phyloP scores from a whole-genome alignment of 2,888 invertebrate genomes.

The Lasiommata megera region DNA sequence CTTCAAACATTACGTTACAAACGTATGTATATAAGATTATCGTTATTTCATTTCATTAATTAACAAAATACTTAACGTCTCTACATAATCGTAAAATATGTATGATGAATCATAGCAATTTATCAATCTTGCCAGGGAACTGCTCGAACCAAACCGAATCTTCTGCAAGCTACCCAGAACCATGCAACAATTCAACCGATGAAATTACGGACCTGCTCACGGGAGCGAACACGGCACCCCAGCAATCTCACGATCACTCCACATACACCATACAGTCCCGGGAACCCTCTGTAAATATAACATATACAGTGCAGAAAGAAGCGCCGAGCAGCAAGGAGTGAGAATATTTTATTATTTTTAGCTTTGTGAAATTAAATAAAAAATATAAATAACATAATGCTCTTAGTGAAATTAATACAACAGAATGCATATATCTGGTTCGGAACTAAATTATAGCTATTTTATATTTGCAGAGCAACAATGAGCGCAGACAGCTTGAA shows the following conservation, averaged over 20 bases:
- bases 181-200: conserved; percentile 69
- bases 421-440: neutral
- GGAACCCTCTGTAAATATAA: conserved; percentile 45
- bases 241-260: conserved; percentile 38
- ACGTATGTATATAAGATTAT: too few species aligned
- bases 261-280: conserved; percentile 54
- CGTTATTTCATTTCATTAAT: too few species aligned
- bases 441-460: neutral
- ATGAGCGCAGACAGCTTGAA: conserved; percentile 78
- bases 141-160: conserved; percentile 63
- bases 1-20: too few species aligned
- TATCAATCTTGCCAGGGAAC: conserved; percentile 50
- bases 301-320: conserved; percentile 58
- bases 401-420: too few species aligned
- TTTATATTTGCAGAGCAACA: conserved; percentile 55
- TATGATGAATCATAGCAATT: too few species aligned
- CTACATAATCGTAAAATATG: too few species aligned
- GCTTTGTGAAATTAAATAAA: too few species aligned
- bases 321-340: conserved; percentile 60
- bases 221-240: conserved; percentile 40
- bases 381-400: too few species aligned
- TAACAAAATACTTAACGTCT: too few species aligned
- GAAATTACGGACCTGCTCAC: conserved; percentile 62
- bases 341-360: conserved; percentile 36
- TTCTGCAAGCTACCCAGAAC: conserved; percentile 71